Evolutionary conservation across 2,797 vertebrate species (phyloP), one percentile per base, ranked within the genome.

Genomic region (Enteromius fasciolatus): DNA sequence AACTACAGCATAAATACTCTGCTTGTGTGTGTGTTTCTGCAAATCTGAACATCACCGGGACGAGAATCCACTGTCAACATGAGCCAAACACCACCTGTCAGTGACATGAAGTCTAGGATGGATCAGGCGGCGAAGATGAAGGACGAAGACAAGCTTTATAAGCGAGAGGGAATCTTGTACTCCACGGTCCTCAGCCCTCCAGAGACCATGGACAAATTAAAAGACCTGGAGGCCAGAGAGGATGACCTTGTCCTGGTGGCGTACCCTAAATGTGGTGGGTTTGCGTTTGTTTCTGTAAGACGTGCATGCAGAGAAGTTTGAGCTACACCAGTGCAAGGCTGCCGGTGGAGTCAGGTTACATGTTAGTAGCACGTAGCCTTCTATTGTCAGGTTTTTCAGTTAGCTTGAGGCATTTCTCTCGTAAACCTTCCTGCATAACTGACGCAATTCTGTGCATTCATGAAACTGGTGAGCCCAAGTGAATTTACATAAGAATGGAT

Each of bases 241-340:
- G 90, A 94, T 20, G 93, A 94, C 50, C 69, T 94, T 3, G 52
- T 94, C 74, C 33, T 94, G 1, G 90, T 88, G 0, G 90, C 92
- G 5, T 95, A 94, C 61, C 93, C 93, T 0, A 94, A 94, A 84
- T 94, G 92, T 18, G 93, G 94, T 11, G 4, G 11, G 57, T 14
- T 6, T 28, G 1, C 5, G 1, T 25, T 61, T 14, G 57, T 14
- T 61, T 63, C 17, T 31, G 54, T 12, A 6, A 7, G 39, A 28
- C 4, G 4, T 59, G 57, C 57, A 61, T 61, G 12, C 14, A 15
- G 6, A 54, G 31, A 23, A 54, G 14, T 52, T n/a, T 2, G 3
- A 15, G 28, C 52, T 11, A 41, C 17, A 28, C 25, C 66, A 41
- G n/a, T 44, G n/a, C 39, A 23, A 23, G 31, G 17, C 8, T 50